Evolutionary conservation across 2,888 invertebrate genomes (phyloP), one percentile per base, ranked within the genome.

Genomic region (Tetranychus truncatus): DNA sequence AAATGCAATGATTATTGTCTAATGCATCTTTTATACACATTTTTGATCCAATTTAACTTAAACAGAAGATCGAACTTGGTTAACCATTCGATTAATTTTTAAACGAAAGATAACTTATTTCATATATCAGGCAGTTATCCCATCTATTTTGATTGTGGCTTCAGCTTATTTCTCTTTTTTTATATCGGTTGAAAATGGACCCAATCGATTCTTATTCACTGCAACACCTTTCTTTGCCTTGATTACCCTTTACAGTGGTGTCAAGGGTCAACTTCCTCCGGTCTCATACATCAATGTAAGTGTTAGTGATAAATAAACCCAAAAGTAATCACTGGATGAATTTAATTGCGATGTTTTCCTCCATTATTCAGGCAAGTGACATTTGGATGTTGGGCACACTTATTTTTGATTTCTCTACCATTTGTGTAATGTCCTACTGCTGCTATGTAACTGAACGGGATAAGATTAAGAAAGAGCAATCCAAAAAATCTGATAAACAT

Each of bases 311-410:
- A 2, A 0, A 2, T 6, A 55, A 55, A 15, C 7, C 11, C 34
- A 34, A 4, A 34, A 34, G 34, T 34, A 4, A 3, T 34, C 34
- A 0, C 34, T 34, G 34, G 34, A 34, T 34, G 34, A 34, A 34
- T 34, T 34, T 34, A 5, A 34, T 34, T 34, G 34, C 5, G 34
- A 3, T 7, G 6, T 15, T 55, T 55, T 15, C 55, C 55, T 55
- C 6, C 15, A 15, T 55, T 15, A 15, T 72, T 45, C n/a, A n/a
- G 45, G 72, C 45, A 45, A 24, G n/a, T 45, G 72, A 72, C 45
- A 72, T 72, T 44, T 72, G 72, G 72, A 72, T 72, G 72, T 72
- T 72, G 15, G 45, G 34, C 9, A 21, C 21, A n/a, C 34, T 72
- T n/a, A 24, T 72, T 15, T 72, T 72, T 24, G 45, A 21, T 44